These are phyloP conservation scores for Bolborhynchus lineola DNA, from an alignment of 2,113 vertebrate genomes.

Conservation along the genomic window DNA sequence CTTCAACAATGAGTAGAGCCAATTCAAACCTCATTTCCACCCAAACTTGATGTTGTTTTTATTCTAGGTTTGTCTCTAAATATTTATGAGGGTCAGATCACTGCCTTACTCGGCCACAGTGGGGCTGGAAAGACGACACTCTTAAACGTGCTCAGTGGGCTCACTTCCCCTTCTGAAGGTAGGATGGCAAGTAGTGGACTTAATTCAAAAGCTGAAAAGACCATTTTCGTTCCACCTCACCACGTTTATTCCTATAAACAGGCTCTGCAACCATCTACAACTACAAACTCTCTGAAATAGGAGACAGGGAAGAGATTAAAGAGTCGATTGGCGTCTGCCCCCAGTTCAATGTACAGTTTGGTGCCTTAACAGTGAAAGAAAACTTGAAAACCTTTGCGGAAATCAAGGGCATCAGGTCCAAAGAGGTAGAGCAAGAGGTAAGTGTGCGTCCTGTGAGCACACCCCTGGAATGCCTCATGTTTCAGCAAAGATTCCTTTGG, in stretches of 20 bases:
- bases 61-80: conserved; percentile 82
- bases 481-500: background rate
- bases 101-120: conserved; percentile 91
- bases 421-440: conserved; percentile 70
- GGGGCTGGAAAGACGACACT: conserved; percentile 90
- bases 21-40: background rate
- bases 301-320: conserved; percentile 75
- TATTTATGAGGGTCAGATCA: conserved; percentile 93
- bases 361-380: conserved; percentile 88
- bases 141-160: conserved; percentile 85
- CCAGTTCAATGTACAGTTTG: conserved; percentile 88
- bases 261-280: conserved; percentile 83
- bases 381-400: conserved; percentile 87
- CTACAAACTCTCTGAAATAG: conserved; percentile 73
- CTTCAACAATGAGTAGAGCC: background rate
- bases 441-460: background rate
- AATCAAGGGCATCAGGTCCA: conserved; percentile 85
- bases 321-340: conserved; percentile 86
- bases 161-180: conserved; percentile 81
- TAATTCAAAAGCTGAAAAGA: background rate
- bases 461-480: fast-evolving
- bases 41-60: background rate
- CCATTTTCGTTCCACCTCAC: fast-evolving
- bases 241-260: background rate
- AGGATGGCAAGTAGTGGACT: background rate